A percentile compares a stretch with the other conserved stretches of the same genome.
phyloP scores from a whole-genome alignment of 2,888 invertebrate species.

The Acanthosepion esculentum region DNA sequence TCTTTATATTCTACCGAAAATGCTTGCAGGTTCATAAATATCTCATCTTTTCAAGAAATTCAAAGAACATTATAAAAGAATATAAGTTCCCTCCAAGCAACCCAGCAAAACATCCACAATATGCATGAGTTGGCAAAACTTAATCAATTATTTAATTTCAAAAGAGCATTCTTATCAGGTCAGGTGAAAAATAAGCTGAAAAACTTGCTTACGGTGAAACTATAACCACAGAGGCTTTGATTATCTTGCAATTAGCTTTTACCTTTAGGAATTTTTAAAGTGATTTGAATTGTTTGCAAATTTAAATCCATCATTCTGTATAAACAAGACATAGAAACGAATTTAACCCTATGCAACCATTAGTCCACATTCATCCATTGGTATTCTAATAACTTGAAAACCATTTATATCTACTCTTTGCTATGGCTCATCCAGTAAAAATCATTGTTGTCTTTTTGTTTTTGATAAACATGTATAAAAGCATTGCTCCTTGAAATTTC shows the following conservation, averaged over 20 bases:
- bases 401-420: too few relatives aligned
- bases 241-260: not conserved
- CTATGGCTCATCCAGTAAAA: too few relatives aligned
- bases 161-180: not conserved
- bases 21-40: not conserved
- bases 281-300: too few relatives aligned
- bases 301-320: too few relatives aligned
- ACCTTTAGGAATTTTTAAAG: not conserved
- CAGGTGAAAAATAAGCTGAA: not conserved
- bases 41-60: not conserved
- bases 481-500: too few relatives aligned
- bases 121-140: not conserved
- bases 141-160: constrained; percentile 8
- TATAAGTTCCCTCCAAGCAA: not conserved
- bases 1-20: not conserved
- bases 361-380: too few relatives aligned
- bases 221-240: too few relatives aligned
- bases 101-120: not conserved
- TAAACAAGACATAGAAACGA: too few relatives aligned
- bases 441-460: too few relatives aligned
- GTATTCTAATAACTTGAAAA: too few relatives aligned
- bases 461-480: too few relatives aligned
- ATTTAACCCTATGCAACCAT: too few relatives aligned
- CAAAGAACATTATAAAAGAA: not conserved
- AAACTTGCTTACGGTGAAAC: not conserved